These are phyloP conservation scores for Leucophenga montana DNA, from an alignment of 2,888 invertebrate species.

Conservation along the genomic window DNA sequence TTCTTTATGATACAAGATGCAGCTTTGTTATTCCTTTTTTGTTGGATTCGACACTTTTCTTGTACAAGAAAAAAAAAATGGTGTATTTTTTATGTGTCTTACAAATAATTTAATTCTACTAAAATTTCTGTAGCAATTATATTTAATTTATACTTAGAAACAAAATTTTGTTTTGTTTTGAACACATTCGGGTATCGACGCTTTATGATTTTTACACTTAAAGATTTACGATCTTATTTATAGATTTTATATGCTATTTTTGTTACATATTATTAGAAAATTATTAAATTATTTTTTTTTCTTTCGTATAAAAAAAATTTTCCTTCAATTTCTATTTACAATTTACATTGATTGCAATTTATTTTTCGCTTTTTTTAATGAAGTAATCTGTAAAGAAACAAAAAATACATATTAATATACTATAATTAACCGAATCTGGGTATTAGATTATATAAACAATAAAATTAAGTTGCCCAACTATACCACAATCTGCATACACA, in stretches of 20 bases:
- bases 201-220: slow-evolving; percentile 45
- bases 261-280: slow-evolving; percentile 12
- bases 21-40: slow-evolving; percentile 29
- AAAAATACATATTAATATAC: too few species aligned
- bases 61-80: background rate
- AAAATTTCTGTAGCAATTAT: slow-evolving; percentile 11
- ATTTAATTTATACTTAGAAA: slow-evolving; percentile 29
- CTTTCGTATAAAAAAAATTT: slow-evolving; percentile 1
- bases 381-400: slow-evolving; percentile 37
- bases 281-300: background rate
- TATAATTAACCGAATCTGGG: too few species aligned
- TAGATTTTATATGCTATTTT: slow-evolving; percentile 24
- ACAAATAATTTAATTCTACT: background rate
- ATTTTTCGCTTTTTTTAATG: background rate
- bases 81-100: background rate
- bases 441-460: too few species aligned
- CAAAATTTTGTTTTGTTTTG: slow-evolving; percentile 31
- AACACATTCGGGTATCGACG: slow-evolving; percentile 51
- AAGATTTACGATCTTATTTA: slow-evolving; percentile 23
- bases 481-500: too few species aligned
- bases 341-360: slow-evolving; percentile 39
- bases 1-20: slow-evolving; percentile 41
- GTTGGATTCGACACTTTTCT: slow-evolving; percentile 5
- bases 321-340: slow-evolving; percentile 41
- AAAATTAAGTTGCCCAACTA: too few species aligned